Percentiles rank a stretch among this genome's conserved stretches.
Evolutionary conservation across 2,113 vertebrate species (phyloP).

Genomic region (Trogon melanurus): DNA sequence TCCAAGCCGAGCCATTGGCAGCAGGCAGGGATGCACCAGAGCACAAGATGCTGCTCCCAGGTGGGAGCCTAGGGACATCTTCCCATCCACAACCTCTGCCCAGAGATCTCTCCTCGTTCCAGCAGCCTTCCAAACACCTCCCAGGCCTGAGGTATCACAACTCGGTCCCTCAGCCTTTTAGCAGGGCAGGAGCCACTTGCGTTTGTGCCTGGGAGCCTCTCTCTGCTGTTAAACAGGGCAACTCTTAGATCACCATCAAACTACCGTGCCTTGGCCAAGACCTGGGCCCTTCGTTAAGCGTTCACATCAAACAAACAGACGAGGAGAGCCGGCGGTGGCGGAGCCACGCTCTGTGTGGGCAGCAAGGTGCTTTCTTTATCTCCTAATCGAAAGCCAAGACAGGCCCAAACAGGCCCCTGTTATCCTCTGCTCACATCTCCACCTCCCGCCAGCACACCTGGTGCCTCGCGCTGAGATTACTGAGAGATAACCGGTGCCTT

Average conservation of each 20-base stretch:
- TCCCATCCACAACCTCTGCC: not conserved
- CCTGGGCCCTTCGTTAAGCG: rapidly evolving
- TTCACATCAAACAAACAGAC: not conserved
- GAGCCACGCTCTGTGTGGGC: not conserved
- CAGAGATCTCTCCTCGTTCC: not conserved
- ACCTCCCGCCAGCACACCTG: not conserved
- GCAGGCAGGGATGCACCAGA: not conserved
- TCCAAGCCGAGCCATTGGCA: rapidly evolving
- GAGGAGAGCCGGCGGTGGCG: not conserved
- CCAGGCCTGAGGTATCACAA: not conserved
- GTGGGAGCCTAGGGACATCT: not conserved
- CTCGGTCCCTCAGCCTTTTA: not conserved
- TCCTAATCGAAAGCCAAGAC: not conserved
- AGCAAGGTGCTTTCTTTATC: not conserved
- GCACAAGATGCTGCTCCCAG: not conserved
- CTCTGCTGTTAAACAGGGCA: not conserved
- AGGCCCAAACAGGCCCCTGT: slow-evolving; percentile 11
- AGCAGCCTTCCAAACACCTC: not conserved
- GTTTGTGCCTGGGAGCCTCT: not conserved
- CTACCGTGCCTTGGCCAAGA: not conserved
- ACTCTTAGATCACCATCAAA: not conserved
- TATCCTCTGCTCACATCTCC: not conserved
- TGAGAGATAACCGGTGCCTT: not conserved
- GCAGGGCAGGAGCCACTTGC: not conserved
- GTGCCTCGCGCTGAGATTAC: not conserved